These are phyloP conservation scores for Mayetiola destructor DNA, from an alignment of 2,888 invertebrate genomes.

Conservation along the genomic window DNA sequence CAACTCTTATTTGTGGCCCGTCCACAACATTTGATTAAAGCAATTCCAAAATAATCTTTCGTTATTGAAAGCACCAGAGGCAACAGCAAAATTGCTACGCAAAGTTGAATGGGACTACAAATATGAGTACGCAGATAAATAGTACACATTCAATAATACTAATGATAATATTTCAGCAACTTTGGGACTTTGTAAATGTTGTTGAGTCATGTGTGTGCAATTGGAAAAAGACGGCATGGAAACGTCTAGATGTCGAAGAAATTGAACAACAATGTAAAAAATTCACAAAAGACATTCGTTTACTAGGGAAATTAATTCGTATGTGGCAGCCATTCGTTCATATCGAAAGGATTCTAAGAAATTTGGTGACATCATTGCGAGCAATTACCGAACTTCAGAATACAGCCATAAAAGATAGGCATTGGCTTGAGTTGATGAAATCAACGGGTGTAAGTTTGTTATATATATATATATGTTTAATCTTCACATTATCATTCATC, in stretches of 20 bases:
- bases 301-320: constrained; percentile 71
- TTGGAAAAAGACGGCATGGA: constrained; percentile 91
- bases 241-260: constrained; percentile 82
- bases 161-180: constrained; percentile 37
- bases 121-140: neutral
- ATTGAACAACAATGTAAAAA: constrained; percentile 94
- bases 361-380: constrained; percentile 82
- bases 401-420: constrained; percentile 83
- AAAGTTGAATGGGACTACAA: neutral
- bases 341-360: constrained; percentile 71
- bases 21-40: too few species aligned
- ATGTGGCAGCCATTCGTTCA: constrained; percentile 63
- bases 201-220: constrained; percentile 72
- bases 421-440: constrained; percentile 90
- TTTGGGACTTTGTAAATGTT: constrained; percentile 85
- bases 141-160: neutral
- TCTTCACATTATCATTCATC: neutral
- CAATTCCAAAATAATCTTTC: neutral
- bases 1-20: neutral
- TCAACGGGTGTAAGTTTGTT: constrained; percentile 59
- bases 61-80: neutral
- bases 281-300: constrained; percentile 72
- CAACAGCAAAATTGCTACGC: neutral
- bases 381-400: constrained; percentile 91
- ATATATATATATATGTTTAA: neutral